These are phyloP conservation scores for Horisme vitalbata DNA, from an alignment of 2,888 invertebrate species.

Conservation along the genomic window DNA sequence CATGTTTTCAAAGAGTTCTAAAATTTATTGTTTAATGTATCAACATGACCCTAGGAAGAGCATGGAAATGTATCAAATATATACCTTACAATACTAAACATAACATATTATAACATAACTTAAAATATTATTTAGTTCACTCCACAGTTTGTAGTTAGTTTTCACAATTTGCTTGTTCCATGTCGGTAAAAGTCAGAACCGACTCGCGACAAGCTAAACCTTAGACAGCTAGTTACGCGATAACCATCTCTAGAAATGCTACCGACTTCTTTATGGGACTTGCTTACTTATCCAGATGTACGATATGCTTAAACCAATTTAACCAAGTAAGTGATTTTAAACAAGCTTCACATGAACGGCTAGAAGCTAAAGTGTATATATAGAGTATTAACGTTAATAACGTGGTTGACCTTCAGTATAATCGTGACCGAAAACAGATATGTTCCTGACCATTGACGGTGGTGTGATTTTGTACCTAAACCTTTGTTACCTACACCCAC, in stretches of 20 bases:
- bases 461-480: constrained; percentile 14
- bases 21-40: no score
- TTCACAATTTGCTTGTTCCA: constrained; percentile 33
- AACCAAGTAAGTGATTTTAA: constrained; percentile 47
- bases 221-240: constrained; percentile 68
- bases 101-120: constrained; percentile 22
- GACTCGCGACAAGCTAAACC: constrained; percentile 48
- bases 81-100: no score
- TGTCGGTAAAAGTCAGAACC: constrained; percentile 31
- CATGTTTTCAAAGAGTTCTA: no score
- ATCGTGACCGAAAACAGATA: constrained; percentile 55
- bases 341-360: constrained; percentile 6
- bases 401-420: constrained; percentile 53
- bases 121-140: constrained; percentile 25
- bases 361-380: not conserved
- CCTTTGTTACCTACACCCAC: constrained; percentile 12
- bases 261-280: constrained; percentile 68
- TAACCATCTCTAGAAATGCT: constrained; percentile 61
- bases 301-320: constrained; percentile 67
- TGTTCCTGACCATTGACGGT: constrained; percentile 30
- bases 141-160: constrained; percentile 22
- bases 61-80: no score
- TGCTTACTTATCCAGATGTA: constrained; percentile 60
- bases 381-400: constrained; percentile 50
- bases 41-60: no score